Conservation (phyloP, 1,140 invertebrate genomes). For the Hydropsyche tenuis region DNA sequence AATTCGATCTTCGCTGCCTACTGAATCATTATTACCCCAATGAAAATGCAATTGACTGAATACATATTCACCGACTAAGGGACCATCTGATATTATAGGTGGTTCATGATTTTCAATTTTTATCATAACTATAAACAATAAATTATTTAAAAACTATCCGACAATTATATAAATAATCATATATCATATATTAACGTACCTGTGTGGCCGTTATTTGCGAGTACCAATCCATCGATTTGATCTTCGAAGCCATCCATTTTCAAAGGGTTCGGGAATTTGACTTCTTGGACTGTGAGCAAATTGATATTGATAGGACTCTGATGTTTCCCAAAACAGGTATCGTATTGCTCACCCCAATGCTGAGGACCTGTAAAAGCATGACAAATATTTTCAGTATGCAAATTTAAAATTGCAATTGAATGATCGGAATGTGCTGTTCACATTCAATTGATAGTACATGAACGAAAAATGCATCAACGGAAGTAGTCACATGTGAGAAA, state of each 20-base stretch:
- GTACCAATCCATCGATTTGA: constrained; percentile 61
- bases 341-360: constrained; percentile 72
- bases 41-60: constrained; percentile 86
- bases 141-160: too few species aligned
- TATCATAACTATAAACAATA: constrained; percentile 63
- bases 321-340: constrained; percentile 75
- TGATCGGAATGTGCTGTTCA: background rate
- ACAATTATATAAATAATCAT: too few species aligned
- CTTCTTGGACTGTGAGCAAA: constrained; percentile 67
- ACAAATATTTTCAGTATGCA: too few species aligned
- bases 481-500: constrained; percentile 33
- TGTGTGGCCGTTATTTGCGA: constrained; percentile 80
- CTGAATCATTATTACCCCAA: constrained; percentile 78
- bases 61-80: constrained; percentile 72
- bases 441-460: constrained; percentile 31
- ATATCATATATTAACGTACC: constrained; percentile 58
- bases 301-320: constrained; percentile 87
- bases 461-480: constrained; percentile 46
- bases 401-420: background rate
- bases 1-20: constrained; percentile 89
- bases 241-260: constrained; percentile 66
- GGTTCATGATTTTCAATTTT: constrained; percentile 62
- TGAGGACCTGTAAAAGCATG: constrained; percentile 65
- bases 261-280: constrained; percentile 63
- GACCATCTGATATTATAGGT: constrained; percentile 70